phyloP scores from a whole-genome alignment of 1,140 invertebrate species.

The Brachionus koreanus region DNA sequence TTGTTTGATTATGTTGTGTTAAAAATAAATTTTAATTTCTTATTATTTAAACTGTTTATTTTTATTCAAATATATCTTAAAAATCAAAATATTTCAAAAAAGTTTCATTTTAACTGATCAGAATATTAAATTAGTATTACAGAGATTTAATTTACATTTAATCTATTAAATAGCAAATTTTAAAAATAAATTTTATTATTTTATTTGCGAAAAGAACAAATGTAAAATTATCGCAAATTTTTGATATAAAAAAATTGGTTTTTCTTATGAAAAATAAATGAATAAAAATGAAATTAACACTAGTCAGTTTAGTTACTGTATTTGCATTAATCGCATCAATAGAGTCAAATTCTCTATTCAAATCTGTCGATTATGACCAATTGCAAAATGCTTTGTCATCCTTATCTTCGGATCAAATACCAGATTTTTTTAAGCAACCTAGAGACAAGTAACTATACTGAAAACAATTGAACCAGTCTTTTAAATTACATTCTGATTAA shows the following conservation, averaged over 20 bases:
- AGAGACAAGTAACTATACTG: neutral
- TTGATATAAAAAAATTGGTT: neutral
- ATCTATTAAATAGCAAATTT: neutral
- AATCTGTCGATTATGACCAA: neutral
- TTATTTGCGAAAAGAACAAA: constrained; percentile 33
- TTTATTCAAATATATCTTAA: no score
- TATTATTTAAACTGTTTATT: no score
- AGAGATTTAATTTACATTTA: neutral
- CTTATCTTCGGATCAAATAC: constrained; percentile 13
- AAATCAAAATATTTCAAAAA: neutral
- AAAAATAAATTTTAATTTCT: no score
- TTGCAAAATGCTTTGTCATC: constrained; percentile 3
- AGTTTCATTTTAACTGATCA: neutral
- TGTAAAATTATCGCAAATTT: neutral
- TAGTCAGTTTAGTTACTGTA: neutral
- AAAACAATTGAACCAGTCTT: neutral
- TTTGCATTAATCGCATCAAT: neutral
- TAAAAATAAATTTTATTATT: neutral
- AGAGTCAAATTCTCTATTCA: neutral
- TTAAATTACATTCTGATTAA: neutral
- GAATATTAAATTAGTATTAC: neutral
- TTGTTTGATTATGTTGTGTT: no score
- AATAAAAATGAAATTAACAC: constrained; percentile 22
- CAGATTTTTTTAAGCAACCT: constrained; percentile 4
- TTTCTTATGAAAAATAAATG: neutral